phyloP scores from a whole-genome alignment of 2,888 invertebrate species.

The Lepidocyrtinus sp. region DNA sequence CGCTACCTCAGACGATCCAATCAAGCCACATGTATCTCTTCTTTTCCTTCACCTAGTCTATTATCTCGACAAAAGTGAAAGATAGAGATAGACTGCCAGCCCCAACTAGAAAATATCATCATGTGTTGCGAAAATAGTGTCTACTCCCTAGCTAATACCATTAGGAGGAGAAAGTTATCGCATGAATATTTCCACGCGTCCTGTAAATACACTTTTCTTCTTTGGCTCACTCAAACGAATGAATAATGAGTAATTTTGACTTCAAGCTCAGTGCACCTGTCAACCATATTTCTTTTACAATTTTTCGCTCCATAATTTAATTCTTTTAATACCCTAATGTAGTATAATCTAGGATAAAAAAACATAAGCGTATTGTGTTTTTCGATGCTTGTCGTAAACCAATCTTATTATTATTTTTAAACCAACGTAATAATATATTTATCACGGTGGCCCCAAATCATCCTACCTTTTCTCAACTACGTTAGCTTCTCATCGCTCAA shows the following conservation, averaged over 20 bases:
- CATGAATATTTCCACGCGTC: neutral
- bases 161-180: no score
- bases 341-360: no score
- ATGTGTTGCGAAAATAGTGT: neutral
- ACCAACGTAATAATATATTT: no score
- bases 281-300: no score
- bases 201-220: neutral
- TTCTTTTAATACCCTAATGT: no score
- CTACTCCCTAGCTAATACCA: neutral
- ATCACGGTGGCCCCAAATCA: no score
- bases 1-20: slow-evolving; percentile 14
- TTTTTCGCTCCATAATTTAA: no score
- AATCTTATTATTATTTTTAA: no score
- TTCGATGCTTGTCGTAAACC: no score
- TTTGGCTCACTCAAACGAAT: slow-evolving; percentile 1
- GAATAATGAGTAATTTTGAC: neutral
- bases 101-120: neutral
- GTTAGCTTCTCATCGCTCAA: neutral
- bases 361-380: no score
- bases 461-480: no score
- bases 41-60: neutral
- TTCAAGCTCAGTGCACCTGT: neutral
- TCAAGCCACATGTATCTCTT: neutral
- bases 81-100: neutral
- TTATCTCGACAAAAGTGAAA: slow-evolving; percentile 1